A percentile compares a stretch with the other conserved stretches of the same genome.
Conservation (phyloP, 1,140 invertebrate genomes). For the Paraescarpia echinospica region DNA sequence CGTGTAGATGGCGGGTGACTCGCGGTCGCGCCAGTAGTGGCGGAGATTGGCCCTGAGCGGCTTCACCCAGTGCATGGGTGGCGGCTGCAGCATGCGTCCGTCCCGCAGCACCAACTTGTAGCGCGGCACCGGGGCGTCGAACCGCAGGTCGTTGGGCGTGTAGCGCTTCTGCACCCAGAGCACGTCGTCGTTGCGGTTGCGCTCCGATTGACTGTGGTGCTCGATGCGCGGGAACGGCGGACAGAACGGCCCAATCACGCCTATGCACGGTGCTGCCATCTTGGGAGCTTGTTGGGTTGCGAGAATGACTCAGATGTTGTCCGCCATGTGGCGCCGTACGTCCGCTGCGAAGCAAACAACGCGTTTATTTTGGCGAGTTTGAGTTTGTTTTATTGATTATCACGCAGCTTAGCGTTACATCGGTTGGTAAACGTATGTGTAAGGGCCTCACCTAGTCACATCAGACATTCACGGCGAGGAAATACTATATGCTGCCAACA, state of each 20-base stretch:
- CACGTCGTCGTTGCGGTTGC: conserved; percentile 31
- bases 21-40: conserved; percentile 13
- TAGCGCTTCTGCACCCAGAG: conserved; percentile 52
- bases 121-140: conserved; percentile 47
- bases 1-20: not conserved
- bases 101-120: conserved; percentile 39
- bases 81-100: conserved; percentile 28
- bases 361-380: no score
- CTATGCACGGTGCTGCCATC: conserved; percentile 49
- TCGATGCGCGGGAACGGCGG: not conserved
- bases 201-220: not conserved
- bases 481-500: no score
- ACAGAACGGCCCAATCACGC: conserved; percentile 37
- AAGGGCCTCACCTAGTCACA: no score
- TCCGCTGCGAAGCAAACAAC: not conserved
- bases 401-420: no score
- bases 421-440: no score
- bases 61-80: conserved; percentile 46
- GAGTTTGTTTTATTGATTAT: no score
- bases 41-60: conserved; percentile 14
- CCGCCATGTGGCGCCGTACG: not conserved
- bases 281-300: conserved; percentile 19
- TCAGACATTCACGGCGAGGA: no score
- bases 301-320: not conserved
- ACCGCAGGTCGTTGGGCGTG: conserved; percentile 44